Percentiles rank a stretch among this genome's conserved stretches.
Evolutionary conservation across 2,888 invertebrate species (phyloP).

Genomic region (Folsomia manolachei): DNA sequence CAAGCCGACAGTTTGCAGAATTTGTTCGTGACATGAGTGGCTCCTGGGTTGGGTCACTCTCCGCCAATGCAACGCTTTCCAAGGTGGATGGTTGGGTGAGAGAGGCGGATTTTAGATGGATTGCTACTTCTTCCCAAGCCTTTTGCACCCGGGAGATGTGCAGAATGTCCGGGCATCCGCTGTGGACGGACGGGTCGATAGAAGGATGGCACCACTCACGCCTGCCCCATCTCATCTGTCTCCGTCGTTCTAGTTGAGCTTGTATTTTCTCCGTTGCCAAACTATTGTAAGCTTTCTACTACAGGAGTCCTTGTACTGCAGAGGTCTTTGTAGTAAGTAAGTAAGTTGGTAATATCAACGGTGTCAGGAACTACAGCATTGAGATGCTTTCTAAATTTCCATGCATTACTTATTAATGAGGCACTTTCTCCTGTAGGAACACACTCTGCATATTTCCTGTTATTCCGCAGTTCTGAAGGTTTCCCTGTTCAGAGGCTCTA

Average conservation of each 20-base stretch:
- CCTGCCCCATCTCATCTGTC: slow-evolving; percentile 10
- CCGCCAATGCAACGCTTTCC: neutral
- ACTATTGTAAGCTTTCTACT: no score
- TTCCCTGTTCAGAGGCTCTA: no score
- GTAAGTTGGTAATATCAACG: no score
- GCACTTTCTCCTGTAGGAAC: no score
- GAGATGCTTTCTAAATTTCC: neutral
- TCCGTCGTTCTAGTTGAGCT: neutral
- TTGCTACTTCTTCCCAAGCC: neutral
- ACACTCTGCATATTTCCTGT: no score
- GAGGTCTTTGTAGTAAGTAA: no score
- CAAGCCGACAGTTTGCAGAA: neutral
- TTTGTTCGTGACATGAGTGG: neutral
- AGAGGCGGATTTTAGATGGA: slow-evolving; percentile 2
- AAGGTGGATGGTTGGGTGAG: neutral
- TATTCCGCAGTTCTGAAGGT: no score
- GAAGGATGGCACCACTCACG: slow-evolving; percentile 5
- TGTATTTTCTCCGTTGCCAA: no score
- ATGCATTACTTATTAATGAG: neutral
- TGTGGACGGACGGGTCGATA: no score
- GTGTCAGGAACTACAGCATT: no score
- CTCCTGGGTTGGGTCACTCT: neutral
- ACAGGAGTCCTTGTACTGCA: no score
- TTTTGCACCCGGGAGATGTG: neutral
- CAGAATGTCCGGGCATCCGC: neutral